A percentile compares a stretch with the other conserved stretches of the same genome.
Evolutionary conservation across 2,113 vertebrate genomes (phyloP).

Genomic region (Pelvicachromis taeniatus): DNA sequence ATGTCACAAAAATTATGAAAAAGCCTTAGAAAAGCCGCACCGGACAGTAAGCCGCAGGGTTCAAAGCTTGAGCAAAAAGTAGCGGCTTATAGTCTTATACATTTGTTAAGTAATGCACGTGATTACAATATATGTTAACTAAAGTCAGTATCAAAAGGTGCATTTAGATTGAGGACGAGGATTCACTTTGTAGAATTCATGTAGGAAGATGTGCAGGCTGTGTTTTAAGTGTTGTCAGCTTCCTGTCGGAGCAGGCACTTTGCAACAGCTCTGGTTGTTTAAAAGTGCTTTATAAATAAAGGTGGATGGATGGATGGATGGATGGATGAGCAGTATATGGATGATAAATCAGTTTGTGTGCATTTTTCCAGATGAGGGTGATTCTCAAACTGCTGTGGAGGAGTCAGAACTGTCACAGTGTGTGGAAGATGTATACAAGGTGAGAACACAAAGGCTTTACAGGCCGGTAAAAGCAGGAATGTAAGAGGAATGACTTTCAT

Average conservation of each 20-base stretch:
- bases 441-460: slow-evolving; percentile 35
- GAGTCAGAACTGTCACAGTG: slow-evolving; percentile 84
- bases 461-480: background rate
- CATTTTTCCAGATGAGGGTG: slow-evolving; percentile 32
- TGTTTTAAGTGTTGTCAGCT: background rate
- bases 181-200: background rate
- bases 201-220: background rate
- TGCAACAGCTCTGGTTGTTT: background rate
- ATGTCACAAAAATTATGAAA: no score
- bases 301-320: background rate
- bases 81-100: background rate
- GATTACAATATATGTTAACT: background rate
- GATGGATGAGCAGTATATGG: background rate
- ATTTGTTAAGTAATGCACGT: background rate
- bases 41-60: no score
- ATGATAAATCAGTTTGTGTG: background rate
- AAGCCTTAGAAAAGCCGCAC: no score
- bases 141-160: background rate
- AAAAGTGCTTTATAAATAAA: background rate
- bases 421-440: slow-evolving; percentile 88
- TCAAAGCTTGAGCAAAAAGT: no score
- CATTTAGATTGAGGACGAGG: background rate
- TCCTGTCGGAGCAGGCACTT: background rate
- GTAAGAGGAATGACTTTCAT: background rate
- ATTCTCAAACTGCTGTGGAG: slow-evolving; percentile 64